phyloP scores from a whole-genome alignment of 2,888 invertebrate species.

The Drosophila paramelanica region DNA sequence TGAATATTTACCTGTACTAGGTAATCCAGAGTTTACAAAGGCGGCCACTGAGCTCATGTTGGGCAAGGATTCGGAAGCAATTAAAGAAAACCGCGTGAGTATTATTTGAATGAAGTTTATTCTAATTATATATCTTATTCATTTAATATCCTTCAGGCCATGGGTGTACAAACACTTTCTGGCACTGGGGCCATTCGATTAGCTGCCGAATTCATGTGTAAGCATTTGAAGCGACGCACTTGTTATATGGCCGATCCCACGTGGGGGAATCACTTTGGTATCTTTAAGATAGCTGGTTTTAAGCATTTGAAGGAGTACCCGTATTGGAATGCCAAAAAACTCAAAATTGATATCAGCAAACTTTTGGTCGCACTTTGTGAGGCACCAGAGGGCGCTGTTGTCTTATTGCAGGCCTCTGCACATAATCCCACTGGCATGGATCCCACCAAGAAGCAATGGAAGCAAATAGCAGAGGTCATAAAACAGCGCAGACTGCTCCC shows the following conservation, averaged over 20 bases:
- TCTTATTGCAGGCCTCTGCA: slow-evolving; percentile 86
- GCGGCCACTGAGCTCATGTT: slow-evolving; percentile 27
- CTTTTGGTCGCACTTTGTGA: slow-evolving; percentile 89
- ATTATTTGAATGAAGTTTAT: no score
- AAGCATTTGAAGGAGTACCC: slow-evolving; percentile 91
- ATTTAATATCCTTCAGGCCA: slow-evolving; percentile 86
- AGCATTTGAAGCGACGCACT: slow-evolving; percentile 88
- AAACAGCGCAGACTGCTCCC: slow-evolving; percentile 92
- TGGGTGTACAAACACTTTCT: slow-evolving; percentile 95
- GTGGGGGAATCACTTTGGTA: slow-evolving; percentile 96
- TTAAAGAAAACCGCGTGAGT: slow-evolving; percentile 33
- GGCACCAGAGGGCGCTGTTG: slow-evolving; percentile 92
- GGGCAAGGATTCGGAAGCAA: slow-evolving; percentile 17
- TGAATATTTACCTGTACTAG: slow-evolving; percentile 39
- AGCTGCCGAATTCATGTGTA: slow-evolving; percentile 93
- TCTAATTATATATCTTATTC: no score
- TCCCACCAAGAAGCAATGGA: slow-evolving; percentile 90
- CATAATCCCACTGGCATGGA: slow-evolving; percentile 50
- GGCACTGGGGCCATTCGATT: slow-evolving; percentile 95
- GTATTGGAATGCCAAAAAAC: slow-evolving; percentile 90
- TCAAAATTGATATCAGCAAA: slow-evolving; percentile 59
- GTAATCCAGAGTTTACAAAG: slow-evolving; percentile 23
- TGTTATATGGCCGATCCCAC: slow-evolving; percentile 95
- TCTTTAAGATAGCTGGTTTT: slow-evolving; percentile 93
- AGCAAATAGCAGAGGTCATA: slow-evolving; percentile 92